These are phyloP conservation scores for Platycercus adscitus DNA, from an alignment of 2,113 vertebrate genomes.

Conservation along the genomic window DNA sequence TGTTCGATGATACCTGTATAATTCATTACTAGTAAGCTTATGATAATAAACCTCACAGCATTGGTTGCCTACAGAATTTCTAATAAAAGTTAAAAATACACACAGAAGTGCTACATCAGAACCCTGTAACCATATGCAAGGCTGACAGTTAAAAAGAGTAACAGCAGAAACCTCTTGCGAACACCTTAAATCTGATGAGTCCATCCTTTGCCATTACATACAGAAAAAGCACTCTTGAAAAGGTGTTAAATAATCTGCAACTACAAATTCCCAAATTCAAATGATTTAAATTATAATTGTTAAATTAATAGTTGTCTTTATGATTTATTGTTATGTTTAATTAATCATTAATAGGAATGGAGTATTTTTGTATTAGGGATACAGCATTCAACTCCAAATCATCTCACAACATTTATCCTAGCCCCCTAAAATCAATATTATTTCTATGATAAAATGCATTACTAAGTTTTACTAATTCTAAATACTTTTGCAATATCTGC, in stretches of 20 bases:
- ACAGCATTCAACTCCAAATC: not conserved
- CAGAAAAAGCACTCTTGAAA: not conserved
- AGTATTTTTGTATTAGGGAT: not conserved
- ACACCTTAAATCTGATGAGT: not conserved
- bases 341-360: not conserved
- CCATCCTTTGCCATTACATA: not conserved
- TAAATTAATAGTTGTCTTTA: not conserved
- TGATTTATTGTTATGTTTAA: not conserved
- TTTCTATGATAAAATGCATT: not conserved
- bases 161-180: not conserved
- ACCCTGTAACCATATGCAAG: not conserved
- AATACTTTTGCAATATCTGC: not conserved
- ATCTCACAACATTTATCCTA: not conserved
- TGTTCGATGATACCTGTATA: not conserved
- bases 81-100: not conserved
- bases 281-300: not conserved
- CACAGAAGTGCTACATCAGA: not conserved
- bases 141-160: not conserved
- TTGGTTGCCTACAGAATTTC: not conserved
- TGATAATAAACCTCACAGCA: not conserved
- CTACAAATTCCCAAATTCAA: not conserved
- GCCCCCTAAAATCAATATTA: not conserved
- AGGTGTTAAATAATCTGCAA: not conserved
- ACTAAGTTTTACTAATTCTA: not conserved
- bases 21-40: not conserved